phyloP scores from a whole-genome alignment of 2,113 vertebrate species.

The Hippolais icterina region DNA sequence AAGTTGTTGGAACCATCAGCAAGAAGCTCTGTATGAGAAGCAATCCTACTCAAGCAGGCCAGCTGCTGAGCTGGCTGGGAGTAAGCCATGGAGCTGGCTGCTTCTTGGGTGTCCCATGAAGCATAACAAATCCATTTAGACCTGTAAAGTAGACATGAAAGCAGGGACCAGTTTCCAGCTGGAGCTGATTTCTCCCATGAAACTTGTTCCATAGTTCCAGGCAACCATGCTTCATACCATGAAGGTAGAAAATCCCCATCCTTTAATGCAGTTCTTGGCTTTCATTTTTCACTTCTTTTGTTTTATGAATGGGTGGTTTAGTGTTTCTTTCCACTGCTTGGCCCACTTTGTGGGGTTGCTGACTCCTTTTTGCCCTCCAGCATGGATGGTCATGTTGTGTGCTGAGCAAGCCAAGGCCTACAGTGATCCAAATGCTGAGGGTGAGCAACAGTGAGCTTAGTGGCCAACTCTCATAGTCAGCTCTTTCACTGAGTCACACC shows the following conservation, averaged over 20 bases:
- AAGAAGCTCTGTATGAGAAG: background rate
- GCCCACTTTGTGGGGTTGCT: background rate
- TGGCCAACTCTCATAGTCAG: background rate
- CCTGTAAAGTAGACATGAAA: background rate
- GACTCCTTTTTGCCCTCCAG: background rate
- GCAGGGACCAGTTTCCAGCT: background rate
- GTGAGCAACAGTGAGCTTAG: background rate
- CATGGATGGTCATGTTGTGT: background rate
- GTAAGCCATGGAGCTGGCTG: background rate
- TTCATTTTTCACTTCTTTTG: background rate
- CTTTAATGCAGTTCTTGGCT: background rate
- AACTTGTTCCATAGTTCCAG: background rate
- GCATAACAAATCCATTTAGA: background rate
- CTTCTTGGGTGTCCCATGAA: background rate
- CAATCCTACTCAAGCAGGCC: background rate
- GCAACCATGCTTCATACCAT: background rate
- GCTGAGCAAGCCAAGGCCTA: background rate
- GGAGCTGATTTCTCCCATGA: background rate
- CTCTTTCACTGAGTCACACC: background rate
- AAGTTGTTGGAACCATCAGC: background rate
- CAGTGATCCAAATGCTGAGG: background rate
- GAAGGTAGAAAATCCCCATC: background rate
- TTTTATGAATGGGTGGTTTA: background rate
- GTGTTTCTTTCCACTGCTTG: background rate
- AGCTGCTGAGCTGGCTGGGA: background rate